A percentile compares a stretch with the other conserved stretches of the same genome.
Conservation (phyloP, 2,113 vertebrate species). For the Pristiophorus japonicus region DNA sequence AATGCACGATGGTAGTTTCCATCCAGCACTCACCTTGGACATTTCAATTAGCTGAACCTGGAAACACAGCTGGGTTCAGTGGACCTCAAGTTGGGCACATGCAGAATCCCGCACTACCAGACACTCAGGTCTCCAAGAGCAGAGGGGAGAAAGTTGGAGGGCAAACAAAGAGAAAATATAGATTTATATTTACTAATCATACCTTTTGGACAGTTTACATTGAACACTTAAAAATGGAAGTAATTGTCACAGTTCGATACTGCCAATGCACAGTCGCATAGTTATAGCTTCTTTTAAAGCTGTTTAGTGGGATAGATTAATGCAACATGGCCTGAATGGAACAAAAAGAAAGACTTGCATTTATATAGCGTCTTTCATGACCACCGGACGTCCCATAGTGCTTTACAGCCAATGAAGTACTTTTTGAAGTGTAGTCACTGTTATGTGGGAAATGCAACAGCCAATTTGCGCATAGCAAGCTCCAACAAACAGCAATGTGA, state of each 20-base stretch:
- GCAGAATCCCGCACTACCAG: not conserved
- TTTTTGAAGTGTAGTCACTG: no score
- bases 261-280: not conserved
- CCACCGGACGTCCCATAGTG: no score
- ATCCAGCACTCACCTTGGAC: not conserved
- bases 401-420: no score
- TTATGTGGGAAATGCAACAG: no score
- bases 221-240: constrained; percentile 45
- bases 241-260: constrained; percentile 42
- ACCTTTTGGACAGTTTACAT: not conserved
- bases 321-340: not conserved
- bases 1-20: not conserved
- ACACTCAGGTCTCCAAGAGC: not conserved
- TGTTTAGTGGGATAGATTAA: not conserved
- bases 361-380: no score
- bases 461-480: no score
- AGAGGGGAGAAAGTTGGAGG: not conserved
- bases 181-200: not conserved
- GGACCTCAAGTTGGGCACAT: not conserved
- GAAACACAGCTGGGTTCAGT: not conserved
- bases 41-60: not conserved
- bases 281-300: no score
- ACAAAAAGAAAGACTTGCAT: no score
- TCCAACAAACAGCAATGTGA: no score
- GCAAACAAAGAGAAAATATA: not conserved